Base-by-base conservation (phyloP, 2,113 vertebrate species). In the Epinephelus moara region DNA sequence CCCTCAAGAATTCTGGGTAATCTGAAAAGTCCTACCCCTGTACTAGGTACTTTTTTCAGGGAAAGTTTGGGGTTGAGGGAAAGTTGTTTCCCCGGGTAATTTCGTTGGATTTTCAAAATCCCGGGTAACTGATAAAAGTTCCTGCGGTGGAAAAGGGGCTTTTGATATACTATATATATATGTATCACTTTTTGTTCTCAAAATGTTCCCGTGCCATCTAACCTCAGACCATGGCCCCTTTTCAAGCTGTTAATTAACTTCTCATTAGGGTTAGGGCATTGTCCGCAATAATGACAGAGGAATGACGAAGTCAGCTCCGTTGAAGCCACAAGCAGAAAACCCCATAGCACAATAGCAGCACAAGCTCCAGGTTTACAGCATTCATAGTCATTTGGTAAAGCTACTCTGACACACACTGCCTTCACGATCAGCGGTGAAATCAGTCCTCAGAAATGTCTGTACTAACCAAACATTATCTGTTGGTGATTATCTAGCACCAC, bases 401-500 rank as follows among this genome's bases (percentile, higher is more conserved):
- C 70, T 73, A 19, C 45, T 75, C 70, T 56, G 50, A 84, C 78
- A 50, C 47, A 10, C 70, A 64, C 52, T 68, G 83, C 45, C 21
- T 40, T 68, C 45, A 12, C 8, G 18, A 81, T 88, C 78, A 50
- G 80, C 55, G 86, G 83, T 88, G 73, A 86, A 91, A 88, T 86
- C 84, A 77, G 82, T 88, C 76, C 82, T 85, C 77, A 80, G 89
- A 89, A 90, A 87, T 91, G 55, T 88, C 79, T 76, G 52, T 11
- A 15, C 84, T 87, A 93, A 91, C 88, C 90, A 91, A 90, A 91
- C 85, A 86, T 86, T 89, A 89, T 89, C 89, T 91, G 85, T 75
- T 83, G 81, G 89, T 93, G 89, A 93, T 94, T 90, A 90, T 85
- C 77, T 74, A 47, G 85, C 78, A 75, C 83, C 84, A 84, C 80